These are phyloP conservation scores for Cacajao melanocephalus DNA, from an alignment of 2,797 vertebrate species.

Conservation along the genomic window DNA sequence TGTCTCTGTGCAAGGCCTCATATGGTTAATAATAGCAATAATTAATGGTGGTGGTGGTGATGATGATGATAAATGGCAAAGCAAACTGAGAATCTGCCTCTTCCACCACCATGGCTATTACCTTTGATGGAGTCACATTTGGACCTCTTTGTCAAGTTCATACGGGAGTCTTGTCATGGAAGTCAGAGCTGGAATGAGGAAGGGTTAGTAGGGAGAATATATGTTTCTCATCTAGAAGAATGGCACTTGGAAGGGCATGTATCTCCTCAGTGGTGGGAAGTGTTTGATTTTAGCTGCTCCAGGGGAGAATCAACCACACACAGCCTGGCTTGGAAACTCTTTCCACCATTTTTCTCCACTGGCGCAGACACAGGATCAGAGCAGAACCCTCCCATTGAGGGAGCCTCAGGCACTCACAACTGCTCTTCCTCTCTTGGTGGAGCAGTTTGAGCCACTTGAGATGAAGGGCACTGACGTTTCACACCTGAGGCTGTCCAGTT, in stretches of 20 bases:
- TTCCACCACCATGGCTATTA: neutral
- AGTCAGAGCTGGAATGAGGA: neutral
- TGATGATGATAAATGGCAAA: neutral
- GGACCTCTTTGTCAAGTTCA: neutral
- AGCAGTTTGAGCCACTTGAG: no score
- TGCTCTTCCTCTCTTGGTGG: neutral
- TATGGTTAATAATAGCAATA: neutral
- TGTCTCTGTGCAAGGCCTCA: neutral
- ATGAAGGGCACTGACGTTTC: neutral
- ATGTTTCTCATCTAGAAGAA: neutral
- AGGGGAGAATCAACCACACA: neutral
- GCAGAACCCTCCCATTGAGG: neutral
- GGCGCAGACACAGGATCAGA: neutral
- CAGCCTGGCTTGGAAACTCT: neutral
- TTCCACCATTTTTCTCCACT: neutral
- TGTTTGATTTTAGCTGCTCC: neutral
- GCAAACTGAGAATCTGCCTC: neutral
- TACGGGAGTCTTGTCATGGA: neutral
- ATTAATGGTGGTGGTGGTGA: neutral
- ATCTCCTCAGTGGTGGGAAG: neutral
- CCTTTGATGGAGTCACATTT: neutral
- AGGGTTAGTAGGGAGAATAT: neutral
- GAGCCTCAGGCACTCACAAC: neutral
- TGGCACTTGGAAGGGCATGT: neutral
- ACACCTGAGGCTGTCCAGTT: neutral